These are phyloP conservation scores for Chaetops frenatus DNA, from an alignment of 2,113 vertebrate genomes.

Conservation along the genomic window DNA sequence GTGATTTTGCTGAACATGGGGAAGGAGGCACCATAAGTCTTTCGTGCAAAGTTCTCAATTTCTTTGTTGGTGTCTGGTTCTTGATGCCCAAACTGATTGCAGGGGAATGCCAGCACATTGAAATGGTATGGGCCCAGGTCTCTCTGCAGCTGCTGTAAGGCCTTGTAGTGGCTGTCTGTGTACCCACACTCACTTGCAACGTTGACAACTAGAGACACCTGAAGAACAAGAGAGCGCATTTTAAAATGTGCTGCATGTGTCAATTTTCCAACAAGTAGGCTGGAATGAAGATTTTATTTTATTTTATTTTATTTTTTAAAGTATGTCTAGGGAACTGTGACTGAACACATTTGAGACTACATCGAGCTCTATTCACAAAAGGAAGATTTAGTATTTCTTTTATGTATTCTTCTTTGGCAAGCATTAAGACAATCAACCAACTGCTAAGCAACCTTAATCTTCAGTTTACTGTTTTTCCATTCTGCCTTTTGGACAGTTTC, in stretches of 20 bases:
- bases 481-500: background rate
- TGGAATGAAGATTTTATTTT: background rate
- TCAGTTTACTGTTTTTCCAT: background rate
- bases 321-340: background rate
- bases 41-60: slow-evolving; percentile 89
- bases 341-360: background rate
- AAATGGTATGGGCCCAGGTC: slow-evolving; percentile 91
- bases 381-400: background rate
- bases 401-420: background rate
- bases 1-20: slow-evolving; percentile 94
- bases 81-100: slow-evolving; percentile 97
- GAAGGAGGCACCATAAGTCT: slow-evolving; percentile 85
- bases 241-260: background rate
- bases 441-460: background rate
- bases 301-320: background rate
- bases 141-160: slow-evolving; percentile 88
- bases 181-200: slow-evolving; percentile 95
- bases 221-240: background rate
- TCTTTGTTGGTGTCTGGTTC: slow-evolving; percentile 91
- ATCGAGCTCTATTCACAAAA: background rate
- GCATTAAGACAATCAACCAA: background rate
- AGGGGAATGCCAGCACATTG: slow-evolving; percentile 94
- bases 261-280: background rate
- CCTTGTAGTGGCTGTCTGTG: slow-evolving; percentile 89
- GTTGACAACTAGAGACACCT: slow-evolving; percentile 94